These are phyloP conservation scores for Electrona antarctica DNA, from an alignment of 2,113 vertebrate genomes.

Conservation along the genomic window DNA sequence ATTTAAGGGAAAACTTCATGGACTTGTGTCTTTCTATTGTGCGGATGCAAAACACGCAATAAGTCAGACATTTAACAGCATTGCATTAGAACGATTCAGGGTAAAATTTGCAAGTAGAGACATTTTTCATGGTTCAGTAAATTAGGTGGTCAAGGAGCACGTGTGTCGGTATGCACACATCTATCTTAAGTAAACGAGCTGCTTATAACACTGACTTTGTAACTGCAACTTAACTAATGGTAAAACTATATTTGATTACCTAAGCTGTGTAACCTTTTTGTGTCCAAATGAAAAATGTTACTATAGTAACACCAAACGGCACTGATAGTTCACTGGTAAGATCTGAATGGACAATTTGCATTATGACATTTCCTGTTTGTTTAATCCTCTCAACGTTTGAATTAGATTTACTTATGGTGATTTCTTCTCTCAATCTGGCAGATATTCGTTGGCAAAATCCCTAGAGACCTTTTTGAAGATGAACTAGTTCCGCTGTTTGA, in stretches of 20 bases:
- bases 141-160: background rate
- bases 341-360: constrained; percentile 55
- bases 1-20: background rate
- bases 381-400: background rate
- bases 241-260: background rate
- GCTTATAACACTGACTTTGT: too few species aligned
- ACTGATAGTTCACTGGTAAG: constrained; percentile 65
- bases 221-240: background rate
- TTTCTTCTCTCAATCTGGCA: constrained; percentile 66
- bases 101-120: too few species aligned
- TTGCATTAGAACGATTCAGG: too few species aligned
- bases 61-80: too few species aligned
- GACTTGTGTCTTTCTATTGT: background rate
- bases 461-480: constrained; percentile 98
- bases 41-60: too few species aligned
- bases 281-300: constrained; percentile 57
- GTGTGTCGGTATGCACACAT: background rate
- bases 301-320: constrained; percentile 64
- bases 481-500: constrained; percentile 98
- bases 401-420: constrained; percentile 9
- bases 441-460: constrained; percentile 99
- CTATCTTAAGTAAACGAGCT: too few species aligned
- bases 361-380: background rate
- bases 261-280: background rate
- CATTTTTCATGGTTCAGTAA: background rate